Conservation (phyloP, 2,113 vertebrate species). For the Prietella phreatophila region DNA sequence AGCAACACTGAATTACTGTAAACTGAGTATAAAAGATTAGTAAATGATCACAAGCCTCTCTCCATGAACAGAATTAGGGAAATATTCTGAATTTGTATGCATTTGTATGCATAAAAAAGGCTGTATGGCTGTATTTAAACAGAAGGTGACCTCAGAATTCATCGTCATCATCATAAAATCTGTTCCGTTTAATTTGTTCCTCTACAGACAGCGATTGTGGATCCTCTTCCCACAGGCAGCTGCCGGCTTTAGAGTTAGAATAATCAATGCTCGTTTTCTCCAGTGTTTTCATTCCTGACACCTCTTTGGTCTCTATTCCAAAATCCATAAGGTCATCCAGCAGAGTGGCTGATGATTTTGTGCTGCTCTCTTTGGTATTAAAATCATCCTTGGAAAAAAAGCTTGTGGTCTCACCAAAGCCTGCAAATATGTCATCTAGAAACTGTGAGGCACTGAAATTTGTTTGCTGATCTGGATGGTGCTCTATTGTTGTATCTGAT, state of each 20-base stretch:
- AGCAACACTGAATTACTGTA: slow-evolving; percentile 50
- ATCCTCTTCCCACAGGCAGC: slow-evolving; percentile 57
- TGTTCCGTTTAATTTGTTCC: slow-evolving; percentile 77
- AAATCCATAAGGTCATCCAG: slow-evolving; percentile 74
- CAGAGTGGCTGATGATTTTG: slow-evolving; percentile 44
- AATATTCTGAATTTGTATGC: slow-evolving; percentile 15
- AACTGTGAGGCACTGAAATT: slow-evolving; percentile 62
- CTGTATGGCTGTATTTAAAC: slow-evolving; percentile 44
- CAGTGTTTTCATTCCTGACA: slow-evolving; percentile 18
- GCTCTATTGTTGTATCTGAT: slow-evolving; percentile 34
- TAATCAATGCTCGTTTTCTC: slow-evolving; percentile 24
- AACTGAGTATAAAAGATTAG: slow-evolving; percentile 59
- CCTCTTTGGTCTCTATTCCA: slow-evolving; percentile 54
- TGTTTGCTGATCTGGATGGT: slow-evolving; percentile 48
- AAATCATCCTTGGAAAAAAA: slow-evolving; percentile 60
- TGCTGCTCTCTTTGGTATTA: slow-evolving; percentile 46
- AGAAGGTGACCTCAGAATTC: slow-evolving; percentile 33
- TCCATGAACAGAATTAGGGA: slow-evolving; percentile 65
- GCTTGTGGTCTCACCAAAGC: slow-evolving; percentile 62
- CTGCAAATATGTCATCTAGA: slow-evolving; percentile 72
- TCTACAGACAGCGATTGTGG: slow-evolving; percentile 65
- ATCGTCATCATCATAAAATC: slow-evolving; percentile 70
- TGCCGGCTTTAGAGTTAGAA: slow-evolving; percentile 45
- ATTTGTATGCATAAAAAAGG: slow-evolving; percentile 20
- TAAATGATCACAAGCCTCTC: slow-evolving; percentile 61